These are phyloP conservation scores for Cavia porcellus DNA, from an alignment of 2,113 vertebrate species.

Conservation along the genomic window DNA sequence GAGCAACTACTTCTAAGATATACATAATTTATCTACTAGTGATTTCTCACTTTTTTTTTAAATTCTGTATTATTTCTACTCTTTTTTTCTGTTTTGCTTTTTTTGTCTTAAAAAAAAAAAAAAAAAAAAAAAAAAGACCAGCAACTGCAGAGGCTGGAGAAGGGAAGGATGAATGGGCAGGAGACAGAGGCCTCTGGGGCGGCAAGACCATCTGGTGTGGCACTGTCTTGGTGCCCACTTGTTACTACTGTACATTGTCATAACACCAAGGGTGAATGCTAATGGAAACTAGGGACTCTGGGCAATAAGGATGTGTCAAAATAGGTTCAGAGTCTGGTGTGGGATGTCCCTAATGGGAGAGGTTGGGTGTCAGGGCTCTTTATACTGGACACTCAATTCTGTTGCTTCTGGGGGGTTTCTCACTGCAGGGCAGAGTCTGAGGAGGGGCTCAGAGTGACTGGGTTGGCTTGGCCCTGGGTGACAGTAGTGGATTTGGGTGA, in stretches of 20 bases:
- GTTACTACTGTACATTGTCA: not conserved
- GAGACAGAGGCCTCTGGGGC: not conserved
- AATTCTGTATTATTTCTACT: no score
- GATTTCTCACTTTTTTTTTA: no score
- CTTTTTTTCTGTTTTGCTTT: no score
- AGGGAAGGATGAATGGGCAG: not conserved
- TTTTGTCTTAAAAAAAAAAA: no score
- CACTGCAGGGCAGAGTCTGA: not conserved
- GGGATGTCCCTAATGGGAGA: not conserved
- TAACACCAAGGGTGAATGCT: not conserved
- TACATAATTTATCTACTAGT: no score
- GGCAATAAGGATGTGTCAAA: not conserved
- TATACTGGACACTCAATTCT: not conserved
- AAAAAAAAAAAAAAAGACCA: not conserved
- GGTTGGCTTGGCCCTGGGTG: not conserved
- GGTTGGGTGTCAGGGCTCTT: not conserved
- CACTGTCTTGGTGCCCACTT: not conserved
- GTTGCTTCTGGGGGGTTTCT: no score
- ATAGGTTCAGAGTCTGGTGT: not conserved
- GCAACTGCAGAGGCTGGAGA: rapidly evolving
- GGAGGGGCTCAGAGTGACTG: not conserved
- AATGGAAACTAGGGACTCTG: not conserved
- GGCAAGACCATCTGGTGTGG: not conserved
- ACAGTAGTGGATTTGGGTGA: not conserved
- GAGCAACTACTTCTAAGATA: no score